Evolutionary conservation across 2,888 invertebrate genomes (phyloP), one percentile per base, ranked within the genome.

Genomic region (Chrysolina oricalcia): DNA sequence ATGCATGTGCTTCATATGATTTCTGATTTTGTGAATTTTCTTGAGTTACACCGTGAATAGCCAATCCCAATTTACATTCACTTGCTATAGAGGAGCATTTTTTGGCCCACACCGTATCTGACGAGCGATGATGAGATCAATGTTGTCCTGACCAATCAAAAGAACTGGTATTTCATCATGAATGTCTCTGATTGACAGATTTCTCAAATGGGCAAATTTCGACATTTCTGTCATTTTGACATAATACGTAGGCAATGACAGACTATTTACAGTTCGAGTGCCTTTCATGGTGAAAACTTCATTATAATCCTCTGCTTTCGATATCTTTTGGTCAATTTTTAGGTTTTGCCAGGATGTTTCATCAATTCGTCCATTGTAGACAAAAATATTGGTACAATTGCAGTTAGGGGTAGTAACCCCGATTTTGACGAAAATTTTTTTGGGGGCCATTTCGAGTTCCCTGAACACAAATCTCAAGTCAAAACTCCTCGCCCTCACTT

Each of bases 81-180:
- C 46, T 46, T 11, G 46, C 46, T 46, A 46, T n/a, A n/a, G 10
- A 11, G 46, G 46, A 46, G 46, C 10, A 46, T 46, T 46, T 46
- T 46, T 13, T 46, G 46, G 46, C 10, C 46, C 59, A 59, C n/a
- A 19, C 59, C 59, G 21, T 19, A 53, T 6, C 53, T 53, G 19
- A 23, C 59, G 21, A 59, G 59, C 59, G 27, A 59, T 27, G 11
- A 59, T 59, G 59, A 59, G 11, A 27, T 59, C 59, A 23, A 59
- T 59, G n/a, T 59, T 27, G 15, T 59, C 59, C 27, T 19, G 59
- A 59, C 21, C 59, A 19, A 59, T 59, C n/a, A 59, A 27, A 13
- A 59, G 59, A 59, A 59, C 59, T 59, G 21, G 59, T 59, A 10
- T 53, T 19, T 53, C 53, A 19, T 15, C 15, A n/a, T 10, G 6